Evolutionary conservation across 2,797 vertebrate species (phyloP).

Genomic region (Carcharodon carcharias): DNA sequence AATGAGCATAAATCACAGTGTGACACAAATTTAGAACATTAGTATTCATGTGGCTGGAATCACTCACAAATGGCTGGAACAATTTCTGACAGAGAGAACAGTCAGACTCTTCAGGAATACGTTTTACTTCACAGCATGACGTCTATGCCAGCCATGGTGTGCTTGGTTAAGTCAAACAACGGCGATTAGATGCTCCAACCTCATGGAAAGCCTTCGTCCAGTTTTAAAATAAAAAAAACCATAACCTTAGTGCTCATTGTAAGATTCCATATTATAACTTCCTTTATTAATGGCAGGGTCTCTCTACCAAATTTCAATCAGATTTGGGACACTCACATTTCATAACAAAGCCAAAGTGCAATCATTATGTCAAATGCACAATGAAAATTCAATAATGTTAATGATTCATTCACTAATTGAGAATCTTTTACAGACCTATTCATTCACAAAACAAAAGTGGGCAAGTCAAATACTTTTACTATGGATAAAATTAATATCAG

Average conservation of each 20-base stretch:
- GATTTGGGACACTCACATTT: not conserved
- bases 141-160: not conserved
- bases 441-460: not conserved
- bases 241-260: no score
- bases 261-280: not conserved
- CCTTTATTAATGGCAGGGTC: not conserved
- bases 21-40: not conserved
- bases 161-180: not conserved
- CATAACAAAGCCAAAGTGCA: not conserved
- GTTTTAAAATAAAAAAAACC: not conserved
- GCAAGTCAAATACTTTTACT: not conserved
- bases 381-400: not conserved
- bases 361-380: not conserved
- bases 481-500: not conserved
- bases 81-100: not conserved
- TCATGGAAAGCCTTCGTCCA: not conserved
- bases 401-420: not conserved
- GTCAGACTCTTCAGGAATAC: not conserved
- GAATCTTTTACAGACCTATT: not conserved
- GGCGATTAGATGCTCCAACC: not conserved
- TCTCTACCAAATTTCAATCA: not conserved
- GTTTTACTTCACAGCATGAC: not conserved
- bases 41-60: not conserved
- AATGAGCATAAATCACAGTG: not conserved
- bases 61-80: not conserved